These are phyloP conservation scores for Falcunculus frontatus DNA, from an alignment of 2,113 vertebrate species.

Conservation along the genomic window DNA sequence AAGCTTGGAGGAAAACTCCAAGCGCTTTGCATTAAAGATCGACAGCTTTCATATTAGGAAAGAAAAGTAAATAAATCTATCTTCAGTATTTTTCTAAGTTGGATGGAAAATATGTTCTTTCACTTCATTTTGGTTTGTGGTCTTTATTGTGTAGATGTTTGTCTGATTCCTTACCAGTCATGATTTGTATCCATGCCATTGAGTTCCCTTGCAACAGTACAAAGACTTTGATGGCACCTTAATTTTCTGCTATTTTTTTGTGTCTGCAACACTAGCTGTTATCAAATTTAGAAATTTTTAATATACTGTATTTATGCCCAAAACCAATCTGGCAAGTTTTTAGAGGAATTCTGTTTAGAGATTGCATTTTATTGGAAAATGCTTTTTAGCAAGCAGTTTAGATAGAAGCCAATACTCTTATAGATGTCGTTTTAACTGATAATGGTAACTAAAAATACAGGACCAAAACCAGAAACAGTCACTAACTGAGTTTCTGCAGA, in stretches of 20 bases:
- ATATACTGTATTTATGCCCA: neutral
- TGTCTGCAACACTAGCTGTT: neutral
- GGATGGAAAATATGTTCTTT: neutral
- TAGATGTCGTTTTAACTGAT: neutral
- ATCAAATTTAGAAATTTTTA: neutral
- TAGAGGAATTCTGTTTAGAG: neutral
- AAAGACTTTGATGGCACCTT: neutral
- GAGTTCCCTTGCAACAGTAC: neutral
- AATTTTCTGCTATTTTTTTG: neutral
- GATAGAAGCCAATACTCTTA: neutral
- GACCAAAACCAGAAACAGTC: neutral
- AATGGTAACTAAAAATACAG: neutral
- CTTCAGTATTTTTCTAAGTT: neutral
- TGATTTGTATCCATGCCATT: neutral
- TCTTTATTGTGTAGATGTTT: neutral
- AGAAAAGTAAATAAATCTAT: neutral
- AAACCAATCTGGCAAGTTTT: neutral
- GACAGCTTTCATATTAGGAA: neutral
- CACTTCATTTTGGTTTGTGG: neutral
- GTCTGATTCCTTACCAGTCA: neutral
- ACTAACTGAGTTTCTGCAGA: neutral
- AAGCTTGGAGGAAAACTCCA: neutral
- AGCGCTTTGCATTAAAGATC: neutral
- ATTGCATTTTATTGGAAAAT: neutral
- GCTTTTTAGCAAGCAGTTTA: neutral